Percentiles rank a stretch among this genome's conserved stretches.
Conservation (phyloP, 2,888 invertebrate species). For the Tenthredo scrophulariae region DNA sequence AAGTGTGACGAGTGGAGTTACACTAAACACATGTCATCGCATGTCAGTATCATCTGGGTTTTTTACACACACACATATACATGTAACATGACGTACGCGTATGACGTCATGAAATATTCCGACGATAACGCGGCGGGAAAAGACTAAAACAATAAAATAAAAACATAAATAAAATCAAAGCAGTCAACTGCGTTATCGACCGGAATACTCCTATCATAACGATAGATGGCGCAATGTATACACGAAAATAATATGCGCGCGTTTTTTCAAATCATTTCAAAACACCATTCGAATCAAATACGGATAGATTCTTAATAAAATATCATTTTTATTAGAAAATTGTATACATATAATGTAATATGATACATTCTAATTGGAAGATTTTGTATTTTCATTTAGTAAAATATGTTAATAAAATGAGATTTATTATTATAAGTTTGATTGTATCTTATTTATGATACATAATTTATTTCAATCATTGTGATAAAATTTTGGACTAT, state of each 20-base stretch:
- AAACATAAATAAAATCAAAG: too few species aligned
- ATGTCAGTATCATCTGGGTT: background rate
- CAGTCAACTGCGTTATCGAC: too few species aligned
- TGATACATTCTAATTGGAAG: background rate
- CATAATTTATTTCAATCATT: constrained; percentile 76
- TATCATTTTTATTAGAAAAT: background rate
- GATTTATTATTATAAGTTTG: background rate
- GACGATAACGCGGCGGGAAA: background rate
- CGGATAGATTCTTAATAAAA: background rate
- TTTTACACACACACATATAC: background rate
- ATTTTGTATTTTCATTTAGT: too few species aligned
- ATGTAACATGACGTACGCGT: background rate
- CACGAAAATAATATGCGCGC: too few species aligned
- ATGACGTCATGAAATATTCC: background rate
- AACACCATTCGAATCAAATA: background rate
- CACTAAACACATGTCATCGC: background rate
- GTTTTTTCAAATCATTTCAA: too few species aligned
- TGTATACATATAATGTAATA: background rate
- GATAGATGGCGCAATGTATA: too few species aligned
- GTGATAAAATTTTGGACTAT: constrained; percentile 82
- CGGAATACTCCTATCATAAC: too few species aligned
- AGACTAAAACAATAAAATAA: background rate
- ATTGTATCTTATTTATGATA: background rate
- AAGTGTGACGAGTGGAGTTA: background rate
- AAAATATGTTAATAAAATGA: background rate